Conservation (phyloP, 2,888 invertebrate genomes). For the Sicus ferrugineus region DNA sequence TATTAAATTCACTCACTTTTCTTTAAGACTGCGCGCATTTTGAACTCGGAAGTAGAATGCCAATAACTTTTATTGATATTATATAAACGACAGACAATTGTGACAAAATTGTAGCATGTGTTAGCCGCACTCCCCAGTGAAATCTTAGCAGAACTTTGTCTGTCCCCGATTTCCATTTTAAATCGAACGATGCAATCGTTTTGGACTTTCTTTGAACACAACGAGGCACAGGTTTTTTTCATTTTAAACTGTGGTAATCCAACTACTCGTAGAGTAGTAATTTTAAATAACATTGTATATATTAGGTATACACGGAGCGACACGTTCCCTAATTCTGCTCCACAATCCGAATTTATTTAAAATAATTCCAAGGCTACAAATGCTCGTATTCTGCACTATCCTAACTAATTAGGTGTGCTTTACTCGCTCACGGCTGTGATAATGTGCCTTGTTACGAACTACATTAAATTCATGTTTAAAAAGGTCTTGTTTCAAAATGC, state of each 20-base stretch:
- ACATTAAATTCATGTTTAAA: background rate
- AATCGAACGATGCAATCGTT: background rate
- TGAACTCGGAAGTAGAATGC: conserved; percentile 24
- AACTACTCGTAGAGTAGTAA: background rate
- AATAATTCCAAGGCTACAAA: conserved; percentile 22
- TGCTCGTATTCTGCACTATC: conserved; percentile 12
- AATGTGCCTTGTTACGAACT: conserved; percentile 43
- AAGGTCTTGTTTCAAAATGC: background rate
- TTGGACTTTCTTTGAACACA: conserved; percentile 9
- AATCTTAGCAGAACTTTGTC: conserved; percentile 3
- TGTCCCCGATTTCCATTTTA: conserved; percentile 19
- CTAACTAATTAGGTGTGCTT: background rate
- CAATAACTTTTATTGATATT: conserved; percentile 9
- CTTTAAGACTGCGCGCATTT: conserved; percentile 39
- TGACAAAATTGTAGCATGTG: conserved; percentile 18
- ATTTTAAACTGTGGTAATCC: conserved; percentile 14
- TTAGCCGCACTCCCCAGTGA: conserved; percentile 2
- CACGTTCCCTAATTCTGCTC: conserved; percentile 33
- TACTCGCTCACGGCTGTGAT: conserved; percentile 43
- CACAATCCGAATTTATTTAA: conserved; percentile 22
- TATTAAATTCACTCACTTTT: no score
- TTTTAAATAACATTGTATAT: conserved; percentile 31
- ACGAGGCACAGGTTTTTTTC: conserved; percentile 11
- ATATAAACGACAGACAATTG: conserved; percentile 10
- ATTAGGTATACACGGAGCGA: conserved; percentile 37